phyloP scores from a whole-genome alignment of 2,797 vertebrate genomes.

The Chrysocyon brachyurus region DNA sequence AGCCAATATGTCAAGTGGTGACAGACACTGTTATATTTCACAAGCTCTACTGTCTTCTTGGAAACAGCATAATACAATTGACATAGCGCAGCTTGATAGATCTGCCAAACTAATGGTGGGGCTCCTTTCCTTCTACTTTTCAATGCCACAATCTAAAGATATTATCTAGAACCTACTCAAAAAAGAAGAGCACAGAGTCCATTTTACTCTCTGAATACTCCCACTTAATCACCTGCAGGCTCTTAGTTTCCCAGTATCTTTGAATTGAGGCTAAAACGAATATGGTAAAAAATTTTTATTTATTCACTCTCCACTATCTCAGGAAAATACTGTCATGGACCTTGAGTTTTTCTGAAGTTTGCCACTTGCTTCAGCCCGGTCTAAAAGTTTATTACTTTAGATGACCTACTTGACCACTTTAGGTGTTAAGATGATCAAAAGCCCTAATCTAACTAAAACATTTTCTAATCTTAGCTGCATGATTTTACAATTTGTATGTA shows the following conservation, averaged over 20 bases:
- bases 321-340: neutral
- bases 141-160: conserved; percentile 67
- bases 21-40: conserved; percentile 66
- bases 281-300: neutral
- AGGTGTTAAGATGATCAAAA: conserved; percentile 8
- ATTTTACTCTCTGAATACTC: conserved; percentile 44
- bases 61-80: conserved; percentile 72
- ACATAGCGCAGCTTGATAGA: conserved; percentile 74
- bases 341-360: neutral
- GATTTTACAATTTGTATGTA: neutral
- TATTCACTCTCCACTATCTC: conserved; percentile 40
- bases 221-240: conserved; percentile 53
- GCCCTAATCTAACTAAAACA: conserved; percentile 28
- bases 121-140: conserved; percentile 58
- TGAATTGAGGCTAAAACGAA: conserved; percentile 65
- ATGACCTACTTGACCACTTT: neutral
- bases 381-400: conserved; percentile 30
- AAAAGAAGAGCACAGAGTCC: conserved; percentile 25
- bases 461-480: neutral
- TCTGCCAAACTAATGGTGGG: conserved; percentile 44
- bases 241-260: conserved; percentile 42
- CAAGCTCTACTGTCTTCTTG: conserved; percentile 73
- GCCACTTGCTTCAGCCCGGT: neutral
- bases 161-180: conserved; percentile 65
- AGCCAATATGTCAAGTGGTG: conserved; percentile 64